These are phyloP conservation scores for Mola mola DNA, from an alignment of 2,113 vertebrate species.

Conservation along the genomic window DNA sequence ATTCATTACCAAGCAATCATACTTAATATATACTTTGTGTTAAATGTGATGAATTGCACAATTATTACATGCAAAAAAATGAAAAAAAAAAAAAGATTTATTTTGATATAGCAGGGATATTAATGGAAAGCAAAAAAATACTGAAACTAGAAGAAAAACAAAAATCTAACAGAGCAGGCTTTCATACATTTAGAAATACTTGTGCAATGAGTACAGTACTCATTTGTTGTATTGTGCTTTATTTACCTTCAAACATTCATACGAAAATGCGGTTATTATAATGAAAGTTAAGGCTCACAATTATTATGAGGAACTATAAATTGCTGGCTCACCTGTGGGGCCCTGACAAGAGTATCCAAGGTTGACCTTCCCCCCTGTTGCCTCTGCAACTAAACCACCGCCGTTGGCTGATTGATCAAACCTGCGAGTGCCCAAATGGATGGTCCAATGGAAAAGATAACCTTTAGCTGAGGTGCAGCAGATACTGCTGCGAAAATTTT, in stretches of 20 bases:
- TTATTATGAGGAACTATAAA: neutral
- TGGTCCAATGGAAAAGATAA: conserved; percentile 43
- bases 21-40: neutral
- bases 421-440: conserved; percentile 54
- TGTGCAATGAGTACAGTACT: no score
- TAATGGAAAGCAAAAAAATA: no score
- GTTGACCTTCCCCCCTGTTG: conserved; percentile 64
- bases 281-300: no score
- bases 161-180: no score
- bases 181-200: no score
- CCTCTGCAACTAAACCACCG: conserved; percentile 45
- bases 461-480: conserved; percentile 34
- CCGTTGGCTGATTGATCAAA: conserved; percentile 39
- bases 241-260: no score
- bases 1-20: neutral
- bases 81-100: neutral
- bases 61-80: neutral
- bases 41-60: conserved; percentile 3
- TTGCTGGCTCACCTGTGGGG: conserved; percentile 60
- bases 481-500: conserved; percentile 30
- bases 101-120: no score
- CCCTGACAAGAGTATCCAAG: conserved; percentile 60
- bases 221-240: neutral
- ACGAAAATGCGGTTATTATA: no score
- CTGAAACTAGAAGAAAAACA: no score